Evolutionary conservation across 1,140 invertebrate species (phyloP).

Genomic region (Diorhabda sublineata): DNA sequence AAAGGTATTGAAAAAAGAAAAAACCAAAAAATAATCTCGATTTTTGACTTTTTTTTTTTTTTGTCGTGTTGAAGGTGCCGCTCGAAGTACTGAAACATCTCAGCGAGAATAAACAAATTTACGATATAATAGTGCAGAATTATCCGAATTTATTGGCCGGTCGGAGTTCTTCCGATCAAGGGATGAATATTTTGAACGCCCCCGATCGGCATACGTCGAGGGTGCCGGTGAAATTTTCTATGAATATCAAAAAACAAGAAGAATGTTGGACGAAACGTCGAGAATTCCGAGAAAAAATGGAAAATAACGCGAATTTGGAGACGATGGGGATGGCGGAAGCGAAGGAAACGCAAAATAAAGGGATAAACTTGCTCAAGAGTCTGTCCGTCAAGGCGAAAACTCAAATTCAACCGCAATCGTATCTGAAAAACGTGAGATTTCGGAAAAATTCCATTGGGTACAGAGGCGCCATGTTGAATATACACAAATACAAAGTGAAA

Average conservation of each 20-base stretch:
- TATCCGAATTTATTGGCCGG: conserved; percentile 64
- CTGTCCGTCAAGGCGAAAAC: conserved; percentile 23
- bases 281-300: not conserved
- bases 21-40: too few species aligned
- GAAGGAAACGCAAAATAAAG: not conserved
- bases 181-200: conserved; percentile 48
- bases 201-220: conserved; percentile 39
- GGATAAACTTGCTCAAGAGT: conserved; percentile 18
- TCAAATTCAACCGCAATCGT: conserved; percentile 55
- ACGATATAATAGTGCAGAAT: conserved; percentile 67
- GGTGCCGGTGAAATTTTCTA: conserved; percentile 24
- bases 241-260: conserved; percentile 27
- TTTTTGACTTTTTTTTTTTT: not conserved
- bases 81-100: conserved; percentile 61
- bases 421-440: conserved; percentile 69
- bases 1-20: conserved; percentile 49
- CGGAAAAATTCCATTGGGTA: conserved; percentile 78
- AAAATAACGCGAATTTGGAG: not conserved
- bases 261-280: not conserved
- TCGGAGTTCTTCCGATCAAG: conserved; percentile 61
- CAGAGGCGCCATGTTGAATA: conserved; percentile 76
- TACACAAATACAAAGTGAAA: conserved; percentile 68
- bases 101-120: conserved; percentile 60
- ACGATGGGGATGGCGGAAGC: not conserved
- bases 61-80: conserved; percentile 53